phyloP scores from a whole-genome alignment of 2,888 invertebrate genomes.

The Mesochorus sp. region DNA sequence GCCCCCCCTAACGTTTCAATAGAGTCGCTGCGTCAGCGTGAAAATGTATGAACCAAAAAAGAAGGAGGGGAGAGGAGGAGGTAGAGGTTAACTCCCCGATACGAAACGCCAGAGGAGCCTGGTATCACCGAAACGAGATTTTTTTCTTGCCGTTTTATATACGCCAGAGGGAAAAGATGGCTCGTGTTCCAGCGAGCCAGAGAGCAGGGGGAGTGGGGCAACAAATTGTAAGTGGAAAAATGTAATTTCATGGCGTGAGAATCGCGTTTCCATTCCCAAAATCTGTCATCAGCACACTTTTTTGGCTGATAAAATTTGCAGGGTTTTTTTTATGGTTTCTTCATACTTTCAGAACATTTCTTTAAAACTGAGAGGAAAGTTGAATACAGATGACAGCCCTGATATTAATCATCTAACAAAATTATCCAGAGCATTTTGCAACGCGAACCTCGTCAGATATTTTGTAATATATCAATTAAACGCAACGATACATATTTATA shows the following conservation, averaged over 20 bases:
- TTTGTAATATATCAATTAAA: no score
- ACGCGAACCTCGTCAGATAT: neutral
- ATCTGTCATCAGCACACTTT: slow-evolving; percentile 45
- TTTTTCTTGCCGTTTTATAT: slow-evolving; percentile 9
- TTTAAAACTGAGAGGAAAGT: no score
- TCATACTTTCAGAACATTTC: slow-evolving; percentile 4
- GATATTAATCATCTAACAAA: slow-evolving; percentile 27
- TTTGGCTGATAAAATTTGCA: slow-evolving; percentile 46
- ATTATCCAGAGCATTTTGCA: slow-evolving; percentile 30
- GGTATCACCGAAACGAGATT: slow-evolving; percentile 45
- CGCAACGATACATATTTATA: no score
- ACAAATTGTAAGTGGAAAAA: slow-evolving; percentile 59
- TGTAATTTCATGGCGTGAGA: slow-evolving; percentile 59
- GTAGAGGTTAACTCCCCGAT: no score
- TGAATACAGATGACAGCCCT: neutral
- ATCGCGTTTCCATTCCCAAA: slow-evolving; percentile 43
- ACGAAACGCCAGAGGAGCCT: no score
- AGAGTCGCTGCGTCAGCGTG: slow-evolving; percentile 56
- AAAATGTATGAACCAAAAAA: slow-evolving; percentile 41
- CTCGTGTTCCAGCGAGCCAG: neutral
- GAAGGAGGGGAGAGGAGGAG: slow-evolving; percentile 6
- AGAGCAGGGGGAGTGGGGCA: neutral
- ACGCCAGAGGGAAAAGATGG: neutral
- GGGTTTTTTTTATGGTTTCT: neutral
- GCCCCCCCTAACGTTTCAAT: slow-evolving; percentile 47